These are phyloP conservation scores for Ceraclea dissimilis DNA, from an alignment of 2,888 invertebrate species.

Conservation along the genomic window DNA sequence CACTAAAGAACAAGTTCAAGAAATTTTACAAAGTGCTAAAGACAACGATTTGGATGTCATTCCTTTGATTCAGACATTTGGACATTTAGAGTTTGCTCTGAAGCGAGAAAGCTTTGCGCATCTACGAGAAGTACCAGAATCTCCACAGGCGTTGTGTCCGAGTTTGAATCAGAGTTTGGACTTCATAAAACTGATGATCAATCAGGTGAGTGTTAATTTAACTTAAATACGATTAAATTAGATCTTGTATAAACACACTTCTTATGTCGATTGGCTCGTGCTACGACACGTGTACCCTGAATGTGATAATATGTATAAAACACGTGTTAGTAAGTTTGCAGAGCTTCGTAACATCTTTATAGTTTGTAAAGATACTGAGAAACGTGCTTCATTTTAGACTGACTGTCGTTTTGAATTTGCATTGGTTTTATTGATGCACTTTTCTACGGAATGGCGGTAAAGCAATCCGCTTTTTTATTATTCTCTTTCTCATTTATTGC, in stretches of 20 bases:
- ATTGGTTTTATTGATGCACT: too few species aligned
- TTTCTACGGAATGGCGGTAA: too few species aligned
- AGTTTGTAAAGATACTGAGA: too few species aligned
- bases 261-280: too few species aligned
- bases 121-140: conserved; percentile 57
- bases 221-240: neutral
- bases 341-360: too few species aligned
- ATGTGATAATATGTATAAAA: too few species aligned
- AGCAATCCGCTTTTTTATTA: too few species aligned
- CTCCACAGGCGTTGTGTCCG: conserved; percentile 66
- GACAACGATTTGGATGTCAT: conserved; percentile 58
- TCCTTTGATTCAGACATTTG: conserved; percentile 70
- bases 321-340: too few species aligned
- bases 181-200: conserved; percentile 59
- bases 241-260: neutral
- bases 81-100: conserved; percentile 66
- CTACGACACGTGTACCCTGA: too few species aligned
- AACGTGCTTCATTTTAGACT: too few species aligned
- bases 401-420: too few species aligned
- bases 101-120: conserved; percentile 56
- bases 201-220: conserved; percentile 47
- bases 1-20: conserved; percentile 43
- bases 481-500: too few species aligned
- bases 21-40: conserved; percentile 49
- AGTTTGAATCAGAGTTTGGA: conserved; percentile 54